phyloP scores from a whole-genome alignment of 2,888 invertebrate species.

The Micoletzkya japonica region DNA sequence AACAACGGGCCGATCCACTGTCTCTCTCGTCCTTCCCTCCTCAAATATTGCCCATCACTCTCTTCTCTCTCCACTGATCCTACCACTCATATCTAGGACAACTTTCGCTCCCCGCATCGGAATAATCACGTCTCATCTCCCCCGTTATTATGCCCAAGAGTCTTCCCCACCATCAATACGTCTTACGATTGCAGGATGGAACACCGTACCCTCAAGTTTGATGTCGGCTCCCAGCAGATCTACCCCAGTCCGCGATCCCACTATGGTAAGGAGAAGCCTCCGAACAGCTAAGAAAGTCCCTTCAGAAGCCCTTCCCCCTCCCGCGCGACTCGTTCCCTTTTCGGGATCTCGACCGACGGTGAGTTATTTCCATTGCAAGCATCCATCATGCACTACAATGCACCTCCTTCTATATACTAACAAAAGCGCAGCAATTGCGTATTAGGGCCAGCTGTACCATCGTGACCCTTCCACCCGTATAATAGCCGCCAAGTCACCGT shows the following conservation, averaged over 20 bases:
- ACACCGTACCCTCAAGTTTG: constrained; percentile 23
- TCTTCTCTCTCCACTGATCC: not conserved
- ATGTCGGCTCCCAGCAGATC: not conserved
- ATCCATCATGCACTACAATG: too few species aligned
- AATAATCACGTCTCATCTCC: not conserved
- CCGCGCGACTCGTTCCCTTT: constrained; percentile 23
- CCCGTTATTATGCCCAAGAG: not conserved
- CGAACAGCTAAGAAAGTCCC: not conserved
- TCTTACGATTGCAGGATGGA: constrained; percentile 8
- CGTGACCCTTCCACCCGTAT: too few species aligned
- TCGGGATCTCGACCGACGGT: constrained; percentile 14
- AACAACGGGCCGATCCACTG: too few species aligned
- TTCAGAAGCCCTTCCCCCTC: constrained; percentile 23
- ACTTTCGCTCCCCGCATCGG: not conserved
- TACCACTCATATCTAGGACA: not conserved
- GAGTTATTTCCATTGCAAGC: constrained; percentile 5
- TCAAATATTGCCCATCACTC: not conserved
- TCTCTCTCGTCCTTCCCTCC: not conserved
- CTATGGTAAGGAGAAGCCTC: not conserved
- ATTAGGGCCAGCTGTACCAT: not conserved
- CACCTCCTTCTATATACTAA: too few species aligned
- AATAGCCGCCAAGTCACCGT: not conserved
- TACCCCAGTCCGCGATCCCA: not conserved
- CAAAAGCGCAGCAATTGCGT: too few species aligned
- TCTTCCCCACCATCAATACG: not conserved